Evolutionary conservation across 2,888 invertebrate genomes (phyloP).

Genomic region (Mactromeris polynyma): DNA sequence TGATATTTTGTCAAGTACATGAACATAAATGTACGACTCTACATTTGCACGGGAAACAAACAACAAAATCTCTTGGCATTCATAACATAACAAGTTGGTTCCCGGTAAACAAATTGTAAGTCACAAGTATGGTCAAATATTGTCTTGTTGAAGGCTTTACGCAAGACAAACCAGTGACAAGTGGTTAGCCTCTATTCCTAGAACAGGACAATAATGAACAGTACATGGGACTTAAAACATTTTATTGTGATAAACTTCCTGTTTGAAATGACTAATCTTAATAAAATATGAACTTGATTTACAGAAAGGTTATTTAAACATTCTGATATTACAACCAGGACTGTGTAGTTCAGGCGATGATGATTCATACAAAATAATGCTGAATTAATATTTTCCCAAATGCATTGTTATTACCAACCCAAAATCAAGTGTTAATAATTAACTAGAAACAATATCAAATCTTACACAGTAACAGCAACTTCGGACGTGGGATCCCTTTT

Average conservation of each 20-base stretch:
- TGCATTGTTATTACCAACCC: background rate
- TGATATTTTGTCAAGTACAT: too few species aligned
- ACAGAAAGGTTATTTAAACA: too few species aligned
- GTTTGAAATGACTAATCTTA: too few species aligned
- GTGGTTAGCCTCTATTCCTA: constrained; percentile 20
- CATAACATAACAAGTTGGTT: background rate
- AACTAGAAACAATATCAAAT: background rate
- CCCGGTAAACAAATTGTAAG: background rate
- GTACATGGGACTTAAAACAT: background rate
- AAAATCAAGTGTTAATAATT: background rate
- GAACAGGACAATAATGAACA: background rate
- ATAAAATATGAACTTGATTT: too few species aligned
- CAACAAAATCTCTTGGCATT: background rate
- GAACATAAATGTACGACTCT: too few species aligned
- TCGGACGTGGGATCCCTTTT: background rate
- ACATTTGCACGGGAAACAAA: background rate
- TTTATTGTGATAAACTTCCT: too few species aligned
- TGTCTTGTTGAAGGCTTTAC: background rate
- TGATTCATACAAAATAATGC: background rate
- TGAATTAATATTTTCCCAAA: background rate
- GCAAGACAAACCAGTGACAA: constrained; percentile 25
- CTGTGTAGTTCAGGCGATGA: background rate
- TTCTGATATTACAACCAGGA: too few species aligned
- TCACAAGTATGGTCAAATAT: background rate
- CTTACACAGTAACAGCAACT: background rate